Evolutionary conservation across 2,797 vertebrate species (phyloP), one percentile per base, ranked within the genome.

Genomic region (Myotis planiceps): DNA sequence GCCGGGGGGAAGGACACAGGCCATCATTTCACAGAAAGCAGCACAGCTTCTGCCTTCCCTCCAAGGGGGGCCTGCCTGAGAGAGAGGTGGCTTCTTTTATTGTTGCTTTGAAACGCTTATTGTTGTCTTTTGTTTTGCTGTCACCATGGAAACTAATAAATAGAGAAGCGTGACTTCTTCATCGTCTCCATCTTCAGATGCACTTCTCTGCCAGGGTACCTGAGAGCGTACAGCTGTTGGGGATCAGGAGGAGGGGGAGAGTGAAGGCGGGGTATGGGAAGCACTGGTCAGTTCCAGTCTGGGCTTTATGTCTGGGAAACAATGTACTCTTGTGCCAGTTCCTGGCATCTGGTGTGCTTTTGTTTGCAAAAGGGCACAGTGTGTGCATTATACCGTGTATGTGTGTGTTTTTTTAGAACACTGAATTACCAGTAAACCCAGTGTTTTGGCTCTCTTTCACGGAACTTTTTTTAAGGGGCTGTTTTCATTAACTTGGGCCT

Each of bases 91-190:
- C 75, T 94, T 63, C 47, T 71, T 66, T 93, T 60, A 69, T 72
- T 81, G 39, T 66, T 92, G 79, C 74, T 88, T 92, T 96, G 60
- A 83, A 94, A 96, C 66, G 32, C 45, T 45, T 34, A 34, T 23
- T 76, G 53, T 94, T 84, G 84, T 66, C 53, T 90, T 95, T 87
- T 91, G 53, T 96, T 98, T 97, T 74, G 66, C 4, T 92, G 65
- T 95, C 79, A 82, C 96, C 91, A 94, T 96, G 89, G 94, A 94
- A 96, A 96, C 94, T n/a, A 47, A 80, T 87, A 96, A 97, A 96
- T 42, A 95, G 91, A 93, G 85, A 76, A 95, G 45, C 16, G 0
- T 92, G 66, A 58, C 89, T 97, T 96, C 71, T 69, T 5, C 88
- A 90, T 74, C n/a, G 47, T 60, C 74, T 93, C 68, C 71, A 49